Evolutionary conservation across 2,888 invertebrate genomes (phyloP), one percentile per base, ranked within the genome.

Genomic region (Thumatha senex): DNA sequence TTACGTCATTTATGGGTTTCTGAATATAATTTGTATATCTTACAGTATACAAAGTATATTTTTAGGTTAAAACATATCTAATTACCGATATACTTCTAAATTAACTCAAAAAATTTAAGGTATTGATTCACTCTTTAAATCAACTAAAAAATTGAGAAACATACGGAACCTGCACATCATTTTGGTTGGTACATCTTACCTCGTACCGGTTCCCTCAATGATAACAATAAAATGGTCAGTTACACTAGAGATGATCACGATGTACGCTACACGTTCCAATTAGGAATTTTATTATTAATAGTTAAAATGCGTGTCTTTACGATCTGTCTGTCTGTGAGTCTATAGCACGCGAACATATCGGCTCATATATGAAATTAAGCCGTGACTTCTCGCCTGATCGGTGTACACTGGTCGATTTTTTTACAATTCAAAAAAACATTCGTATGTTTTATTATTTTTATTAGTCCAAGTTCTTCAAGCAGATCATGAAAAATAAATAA

Each of bases 181-280:
- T 0, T 35, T 14, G 40, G 34, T 11, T 29, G 10, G 13, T 9
- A 50, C 11, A 48, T 15, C 59, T 64, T 58, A 44, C 36, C 54
- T 11, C 12, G 11, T 54, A 67, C 67, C 70, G 66, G 66, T 71
- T 63, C 57, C 29, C 31, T 56, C 52, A 65, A 68, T 70, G 58
- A 57, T 67, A 72, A 71, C 74, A 70, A 78, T 80, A 76, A 81
- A 74, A 57, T 73, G 74, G 75, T 71, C 78, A 74, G 72, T 78
- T 69, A 78, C 76, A 75, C 72, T 65, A 55, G 54, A 61, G 67
- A 63, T 70, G 69, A 67, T 67, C 67, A 66, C 57, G 58, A 68
- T 72, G 77, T 80, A 75, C 79, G 72, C 82, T 78, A 78, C 84
- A 78, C 82, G 85, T 80, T 82, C 87, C 87, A 88, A 89, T 89